Evolutionary conservation across 2,888 invertebrate species (phyloP).

Genomic region (Leptogaster cylindrica): DNA sequence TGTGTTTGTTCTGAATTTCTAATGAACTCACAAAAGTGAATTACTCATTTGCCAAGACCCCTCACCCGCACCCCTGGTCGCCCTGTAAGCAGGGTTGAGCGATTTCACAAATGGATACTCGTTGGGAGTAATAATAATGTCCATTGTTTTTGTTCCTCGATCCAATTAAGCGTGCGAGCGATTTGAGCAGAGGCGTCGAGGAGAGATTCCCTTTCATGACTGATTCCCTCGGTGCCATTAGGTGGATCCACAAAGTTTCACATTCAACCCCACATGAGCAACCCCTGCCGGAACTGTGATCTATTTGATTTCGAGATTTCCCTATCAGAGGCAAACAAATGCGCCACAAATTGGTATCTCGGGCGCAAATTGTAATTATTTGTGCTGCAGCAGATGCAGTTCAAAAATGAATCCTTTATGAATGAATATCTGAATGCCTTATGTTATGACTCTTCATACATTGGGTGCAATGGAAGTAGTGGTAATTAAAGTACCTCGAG

Average conservation of each 20-base stretch:
- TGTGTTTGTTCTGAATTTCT: constrained; percentile 26
- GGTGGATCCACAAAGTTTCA: not conserved
- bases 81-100: not conserved
- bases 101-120: not conserved
- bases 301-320: constrained; percentile 11
- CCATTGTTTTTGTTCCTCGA: too few species aligned
- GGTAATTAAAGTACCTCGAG: too few species aligned
- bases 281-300: not conserved
- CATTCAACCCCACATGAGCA: not conserved
- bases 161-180: constrained; percentile 35
- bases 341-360: too few species aligned
- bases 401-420: too few species aligned
- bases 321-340: too few species aligned
- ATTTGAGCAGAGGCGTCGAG: constrained; percentile 34
- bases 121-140: constrained; percentile 21
- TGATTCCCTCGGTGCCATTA: constrained; percentile 5
- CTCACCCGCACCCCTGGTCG: not conserved
- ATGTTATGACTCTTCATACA: too few species aligned
- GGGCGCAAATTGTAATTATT: too few species aligned
- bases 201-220: constrained; percentile 29
- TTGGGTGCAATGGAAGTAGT: too few species aligned
- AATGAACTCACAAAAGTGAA: constrained; percentile 24
- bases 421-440: too few species aligned
- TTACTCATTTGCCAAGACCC: not conserved
- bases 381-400: too few species aligned